Evolutionary conservation across 2,113 vertebrate species (phyloP).

Genomic region (Myotis yumanensis): DNA sequence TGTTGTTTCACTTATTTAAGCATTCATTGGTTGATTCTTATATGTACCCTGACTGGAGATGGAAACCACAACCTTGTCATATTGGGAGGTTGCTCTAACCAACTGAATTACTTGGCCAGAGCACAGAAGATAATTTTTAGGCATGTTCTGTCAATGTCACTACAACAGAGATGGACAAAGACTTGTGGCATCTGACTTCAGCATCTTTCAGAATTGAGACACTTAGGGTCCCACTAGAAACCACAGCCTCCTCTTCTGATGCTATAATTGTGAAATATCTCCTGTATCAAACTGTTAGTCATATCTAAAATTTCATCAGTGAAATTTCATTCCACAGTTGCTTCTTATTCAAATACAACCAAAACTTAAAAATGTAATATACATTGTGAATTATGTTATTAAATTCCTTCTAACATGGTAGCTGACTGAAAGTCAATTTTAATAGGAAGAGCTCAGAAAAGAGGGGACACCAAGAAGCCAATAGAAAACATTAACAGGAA

Average conservation of each 20-base stretch:
- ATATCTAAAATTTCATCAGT: background rate
- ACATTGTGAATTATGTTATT: background rate
- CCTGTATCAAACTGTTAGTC: background rate
- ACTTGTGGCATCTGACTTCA: background rate
- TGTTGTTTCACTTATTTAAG: no score
- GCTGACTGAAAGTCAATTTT: background rate
- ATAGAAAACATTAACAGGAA: background rate
- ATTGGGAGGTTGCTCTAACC: no score
- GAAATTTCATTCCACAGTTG: background rate
- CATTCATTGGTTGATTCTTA: no score
- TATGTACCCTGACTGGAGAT: no score
- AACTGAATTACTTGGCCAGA: no score
- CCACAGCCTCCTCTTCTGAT: background rate
- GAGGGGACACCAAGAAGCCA: background rate
- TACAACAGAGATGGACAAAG: background rate
- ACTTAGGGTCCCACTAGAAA: background rate
- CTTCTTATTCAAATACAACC: slow-evolving; percentile 8
- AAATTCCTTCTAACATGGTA: background rate
- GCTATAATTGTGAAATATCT: background rate
- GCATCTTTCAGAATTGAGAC: background rate
- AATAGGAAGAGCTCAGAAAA: background rate
- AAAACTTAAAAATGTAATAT: background rate
- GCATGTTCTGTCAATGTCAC: background rate
- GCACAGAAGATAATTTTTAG: background rate
- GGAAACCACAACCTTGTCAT: no score